These are phyloP conservation scores for Adelosebastes latens DNA, from an alignment of 2,797 vertebrate species.

Conservation along the genomic window DNA sequence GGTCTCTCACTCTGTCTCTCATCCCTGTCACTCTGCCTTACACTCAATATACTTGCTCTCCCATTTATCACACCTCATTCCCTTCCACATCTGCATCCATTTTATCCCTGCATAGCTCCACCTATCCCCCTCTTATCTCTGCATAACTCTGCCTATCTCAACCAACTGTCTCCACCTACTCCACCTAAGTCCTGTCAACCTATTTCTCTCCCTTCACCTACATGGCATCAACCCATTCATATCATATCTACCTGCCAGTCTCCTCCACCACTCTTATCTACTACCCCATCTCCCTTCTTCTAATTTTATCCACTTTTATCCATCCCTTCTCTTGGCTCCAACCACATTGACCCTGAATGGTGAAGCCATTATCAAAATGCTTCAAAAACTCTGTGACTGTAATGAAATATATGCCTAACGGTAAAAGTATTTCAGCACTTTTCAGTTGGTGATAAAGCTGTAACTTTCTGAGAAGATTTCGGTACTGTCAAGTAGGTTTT, in stretches of 20 bases:
- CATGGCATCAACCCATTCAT: constrained; percentile 21
- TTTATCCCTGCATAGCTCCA: constrained; percentile 57
- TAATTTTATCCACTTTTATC: not conserved
- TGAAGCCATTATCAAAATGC: not conserved
- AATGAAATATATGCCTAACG: not conserved
- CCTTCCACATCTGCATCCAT: constrained; percentile 63
- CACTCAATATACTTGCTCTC: constrained; percentile 53
- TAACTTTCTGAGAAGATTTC: not conserved
- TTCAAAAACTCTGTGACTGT: not conserved
- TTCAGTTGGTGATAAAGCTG: not conserved
- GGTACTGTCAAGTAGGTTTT: not conserved
- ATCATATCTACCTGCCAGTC: not conserved
- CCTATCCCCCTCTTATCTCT: constrained; percentile 41
- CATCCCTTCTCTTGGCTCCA: not conserved
- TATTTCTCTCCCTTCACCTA: constrained; percentile 8
- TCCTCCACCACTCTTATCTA: not conserved
- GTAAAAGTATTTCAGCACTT: not conserved
- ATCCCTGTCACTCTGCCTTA: constrained; percentile 60
- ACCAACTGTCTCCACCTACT: constrained; percentile 12
- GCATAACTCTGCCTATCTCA: constrained; percentile 16
- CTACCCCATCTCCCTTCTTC: not conserved
- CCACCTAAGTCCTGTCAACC: constrained; percentile 29
- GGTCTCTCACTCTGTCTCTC: constrained; percentile 62
- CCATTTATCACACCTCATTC: constrained; percentile 66
- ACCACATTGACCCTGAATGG: not conserved